Percentiles rank a stretch among this genome's conserved stretches.
Evolutionary conservation across 2,888 invertebrate species (phyloP).

Genomic region (Erpobdella octoculata): DNA sequence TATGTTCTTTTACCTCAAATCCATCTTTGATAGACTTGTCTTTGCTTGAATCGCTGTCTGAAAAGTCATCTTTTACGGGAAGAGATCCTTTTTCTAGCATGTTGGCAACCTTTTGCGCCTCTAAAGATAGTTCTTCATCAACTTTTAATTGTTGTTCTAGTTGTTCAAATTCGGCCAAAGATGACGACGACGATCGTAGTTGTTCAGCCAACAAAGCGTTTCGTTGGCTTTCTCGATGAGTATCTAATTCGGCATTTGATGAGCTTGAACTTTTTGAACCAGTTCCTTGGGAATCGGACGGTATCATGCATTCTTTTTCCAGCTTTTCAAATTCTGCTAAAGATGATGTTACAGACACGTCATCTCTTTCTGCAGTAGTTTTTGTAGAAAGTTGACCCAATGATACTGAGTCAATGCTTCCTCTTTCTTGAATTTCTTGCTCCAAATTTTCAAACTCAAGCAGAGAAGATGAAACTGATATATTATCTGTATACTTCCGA

Average conservation of each 20-base stretch:
- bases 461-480: conserved; percentile 58
- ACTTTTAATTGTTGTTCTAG: conserved; percentile 47
- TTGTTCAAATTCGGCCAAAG: conserved; percentile 49
- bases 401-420: conserved; percentile 33
- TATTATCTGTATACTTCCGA: conserved; percentile 63
- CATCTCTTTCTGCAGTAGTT: conserved; percentile 57
- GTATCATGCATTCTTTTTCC: conserved; percentile 29
- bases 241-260: conserved; percentile 37
- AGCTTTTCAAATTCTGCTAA: conserved; percentile 72
- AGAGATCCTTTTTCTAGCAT: conserved; percentile 48
- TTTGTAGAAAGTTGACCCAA: neutral
- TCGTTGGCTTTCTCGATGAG: conserved; percentile 28
- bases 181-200: conserved; percentile 47
- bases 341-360: conserved; percentile 76
- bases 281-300: conserved; percentile 38
- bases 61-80: conserved; percentile 35
- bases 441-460: conserved; percentile 39
- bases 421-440: conserved; percentile 35
- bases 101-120: conserved; percentile 50
- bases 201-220: conserved; percentile 34
- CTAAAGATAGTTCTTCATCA: conserved; percentile 48
- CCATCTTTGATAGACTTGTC: conserved; percentile 20
- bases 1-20: neutral
- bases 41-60: conserved; percentile 31
- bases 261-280: conserved; percentile 53